phyloP scores from a whole-genome alignment of 1,140 invertebrate species.

The Leptopilina clavipes region DNA sequence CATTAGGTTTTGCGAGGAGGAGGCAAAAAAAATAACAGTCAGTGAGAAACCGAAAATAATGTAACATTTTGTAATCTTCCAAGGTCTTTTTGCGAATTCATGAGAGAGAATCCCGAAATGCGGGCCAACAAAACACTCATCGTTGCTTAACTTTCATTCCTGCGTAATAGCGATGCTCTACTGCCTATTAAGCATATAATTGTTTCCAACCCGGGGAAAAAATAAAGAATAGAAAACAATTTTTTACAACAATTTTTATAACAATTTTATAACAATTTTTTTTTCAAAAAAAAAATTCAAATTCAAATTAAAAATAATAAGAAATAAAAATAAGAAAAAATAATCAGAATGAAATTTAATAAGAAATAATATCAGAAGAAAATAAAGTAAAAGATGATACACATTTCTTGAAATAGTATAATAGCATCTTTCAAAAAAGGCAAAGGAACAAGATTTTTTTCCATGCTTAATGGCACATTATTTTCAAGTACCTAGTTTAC shows the following conservation, averaged over 20 bases:
- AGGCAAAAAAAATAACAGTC: neutral
- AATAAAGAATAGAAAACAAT: too few species aligned
- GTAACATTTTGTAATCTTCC: constrained; percentile 18
- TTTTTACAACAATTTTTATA: too few species aligned
- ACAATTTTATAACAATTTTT: too few species aligned
- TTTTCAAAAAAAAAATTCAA: too few species aligned
- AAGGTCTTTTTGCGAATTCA: constrained; percentile 24
- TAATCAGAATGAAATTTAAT: too few species aligned
- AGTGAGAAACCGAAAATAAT: constrained; percentile 12
- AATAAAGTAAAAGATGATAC: neutral
- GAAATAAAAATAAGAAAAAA: too few species aligned
- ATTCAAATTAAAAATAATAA: too few species aligned
- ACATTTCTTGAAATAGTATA: neutral
- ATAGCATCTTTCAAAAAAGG: neutral
- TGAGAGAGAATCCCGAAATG: constrained; percentile 25
- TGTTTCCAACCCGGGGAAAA: neutral
- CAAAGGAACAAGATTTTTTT: neutral
- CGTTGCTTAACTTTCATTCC: constrained; percentile 21
- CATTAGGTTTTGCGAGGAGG: neutral
- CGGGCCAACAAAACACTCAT: constrained; percentile 3
- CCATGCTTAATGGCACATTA: neutral
- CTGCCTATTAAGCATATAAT: neutral
- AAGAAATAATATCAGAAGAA: too few species aligned
- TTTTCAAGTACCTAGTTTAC: neutral
- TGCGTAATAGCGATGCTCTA: constrained; percentile 4